Evolutionary conservation across 2,888 invertebrate species (phyloP), one percentile per base, ranked within the genome.

Genomic region (Atethmia centrago): DNA sequence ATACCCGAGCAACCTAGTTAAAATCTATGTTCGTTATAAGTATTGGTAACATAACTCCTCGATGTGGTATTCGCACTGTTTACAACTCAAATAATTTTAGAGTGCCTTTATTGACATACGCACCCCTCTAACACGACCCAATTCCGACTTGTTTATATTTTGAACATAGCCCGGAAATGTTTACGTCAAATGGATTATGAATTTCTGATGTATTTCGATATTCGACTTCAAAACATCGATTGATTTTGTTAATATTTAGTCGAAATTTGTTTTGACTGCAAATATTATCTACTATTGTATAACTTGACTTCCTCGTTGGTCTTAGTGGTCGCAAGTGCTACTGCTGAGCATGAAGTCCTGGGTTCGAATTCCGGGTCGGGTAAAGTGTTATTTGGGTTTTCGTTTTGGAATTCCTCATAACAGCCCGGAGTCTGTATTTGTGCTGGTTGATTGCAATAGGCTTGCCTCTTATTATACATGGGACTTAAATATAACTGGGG

Each of bases 61-160:
- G 42, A 28, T 40, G 21, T 58, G 7, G 42, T 47, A 31, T 42
- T 61, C 7, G 3, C 19, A 31, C 25, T 82, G 79, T 82, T 81
- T 70, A 82, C 63, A 67, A 55, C 31, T 56, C 19, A 72, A 77
- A 71, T 82, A 82, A 79, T 71, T 79, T 79, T 63, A 71, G 81
- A 82, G 81, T 82, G 75, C 69, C 25, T 45, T 51, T 82, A 75
- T 82, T 69, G 81, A 82, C 74, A 69, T 36, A 73, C 77, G 56
- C 78, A 71, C 67, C 79, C 79, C 55, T 61, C 36, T 62, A 55
- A 69, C 71, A 51, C 68, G 75, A 66, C 79, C 82, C 19, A 55
- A 62, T 74, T 82, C 10, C 14, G 21, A 63, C 47, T 70, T 82
- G 80, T 79, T 79, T 74, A 82, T 64, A 55, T 64, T 70, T 61